phyloP scores from a whole-genome alignment of 2,113 vertebrate genomes.

The Tamias sibiricus region DNA sequence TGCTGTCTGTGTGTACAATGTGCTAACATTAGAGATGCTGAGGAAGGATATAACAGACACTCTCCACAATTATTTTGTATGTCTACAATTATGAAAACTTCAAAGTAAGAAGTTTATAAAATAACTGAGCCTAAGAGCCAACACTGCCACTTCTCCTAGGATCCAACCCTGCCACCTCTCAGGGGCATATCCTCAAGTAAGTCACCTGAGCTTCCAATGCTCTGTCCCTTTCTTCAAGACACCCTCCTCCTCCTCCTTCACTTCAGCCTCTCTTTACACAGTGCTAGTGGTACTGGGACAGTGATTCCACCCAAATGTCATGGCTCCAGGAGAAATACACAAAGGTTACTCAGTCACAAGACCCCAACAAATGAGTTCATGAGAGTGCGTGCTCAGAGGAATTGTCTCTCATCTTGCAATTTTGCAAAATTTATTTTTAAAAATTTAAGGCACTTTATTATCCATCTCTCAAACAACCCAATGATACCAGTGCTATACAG shows the following conservation, averaged over 20 bases:
- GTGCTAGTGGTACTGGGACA: not conserved
- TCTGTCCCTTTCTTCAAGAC: not conserved
- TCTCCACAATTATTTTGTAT: not conserved
- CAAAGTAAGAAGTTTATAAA: not conserved
- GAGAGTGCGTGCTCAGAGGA: not conserved
- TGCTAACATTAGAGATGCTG: not conserved
- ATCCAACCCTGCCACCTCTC: not conserved
- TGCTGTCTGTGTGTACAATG: not conserved
- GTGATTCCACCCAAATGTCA: not conserved
- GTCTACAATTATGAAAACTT: not conserved
- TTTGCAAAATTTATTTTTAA: not conserved
- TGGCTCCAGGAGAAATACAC: not conserved
- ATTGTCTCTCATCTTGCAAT: not conserved
- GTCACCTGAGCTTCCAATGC: not conserved
- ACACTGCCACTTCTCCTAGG: no score
- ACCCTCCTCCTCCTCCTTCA: not conserved
- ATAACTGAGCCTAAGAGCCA: not conserved
- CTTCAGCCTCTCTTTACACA: not conserved
- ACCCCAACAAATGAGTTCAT: not conserved
- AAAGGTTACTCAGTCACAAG: not conserved
- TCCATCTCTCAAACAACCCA: not conserved
- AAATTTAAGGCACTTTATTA: not conserved
- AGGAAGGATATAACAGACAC: not conserved
- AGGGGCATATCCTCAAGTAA: not conserved
- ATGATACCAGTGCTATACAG: not conserved